Evolutionary conservation across 2,797 vertebrate genomes (phyloP).

Genomic region (Falco peregrinus): DNA sequence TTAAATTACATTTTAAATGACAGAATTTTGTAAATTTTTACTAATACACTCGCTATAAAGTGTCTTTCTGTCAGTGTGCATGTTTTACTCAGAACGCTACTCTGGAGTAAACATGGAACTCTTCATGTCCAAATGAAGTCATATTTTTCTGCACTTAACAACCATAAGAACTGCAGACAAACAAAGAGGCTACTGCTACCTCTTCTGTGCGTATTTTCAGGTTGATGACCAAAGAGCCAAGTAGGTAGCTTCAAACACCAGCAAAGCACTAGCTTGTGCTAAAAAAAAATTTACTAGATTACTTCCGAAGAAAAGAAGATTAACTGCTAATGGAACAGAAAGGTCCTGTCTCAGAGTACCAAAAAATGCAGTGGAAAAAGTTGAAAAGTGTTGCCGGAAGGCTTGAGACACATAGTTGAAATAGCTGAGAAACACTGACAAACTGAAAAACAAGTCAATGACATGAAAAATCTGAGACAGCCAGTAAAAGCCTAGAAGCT

Average conservation of each 20-base stretch:
- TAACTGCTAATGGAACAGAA: not conserved
- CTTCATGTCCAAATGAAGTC: not conserved
- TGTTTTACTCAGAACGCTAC: not conserved
- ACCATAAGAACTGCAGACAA: not conserved
- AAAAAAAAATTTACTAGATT: not conserved
- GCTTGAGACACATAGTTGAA: not conserved
- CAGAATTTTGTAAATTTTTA: not conserved
- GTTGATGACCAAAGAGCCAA: not conserved
- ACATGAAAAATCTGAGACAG: conserved; percentile 7
- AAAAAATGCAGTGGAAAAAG: not conserved
- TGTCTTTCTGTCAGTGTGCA: not conserved
- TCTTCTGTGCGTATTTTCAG: not conserved
- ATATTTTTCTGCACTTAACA: not conserved
- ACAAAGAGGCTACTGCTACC: not conserved
- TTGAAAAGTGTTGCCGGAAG: not conserved
- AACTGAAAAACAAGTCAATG: conserved; percentile 13
- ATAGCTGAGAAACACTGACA: conserved; percentile 32
- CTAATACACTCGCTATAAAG: not conserved
- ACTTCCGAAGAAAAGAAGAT: not conserved
- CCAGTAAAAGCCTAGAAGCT: not conserved
- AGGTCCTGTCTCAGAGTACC: not conserved
- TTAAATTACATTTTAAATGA: not conserved
- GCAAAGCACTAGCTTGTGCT: not conserved
- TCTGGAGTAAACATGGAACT: not conserved
- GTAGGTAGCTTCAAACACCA: not conserved